Evolutionary conservation across 2,888 invertebrate species (phyloP).

Genomic region (Subacronicta megacephala): DNA sequence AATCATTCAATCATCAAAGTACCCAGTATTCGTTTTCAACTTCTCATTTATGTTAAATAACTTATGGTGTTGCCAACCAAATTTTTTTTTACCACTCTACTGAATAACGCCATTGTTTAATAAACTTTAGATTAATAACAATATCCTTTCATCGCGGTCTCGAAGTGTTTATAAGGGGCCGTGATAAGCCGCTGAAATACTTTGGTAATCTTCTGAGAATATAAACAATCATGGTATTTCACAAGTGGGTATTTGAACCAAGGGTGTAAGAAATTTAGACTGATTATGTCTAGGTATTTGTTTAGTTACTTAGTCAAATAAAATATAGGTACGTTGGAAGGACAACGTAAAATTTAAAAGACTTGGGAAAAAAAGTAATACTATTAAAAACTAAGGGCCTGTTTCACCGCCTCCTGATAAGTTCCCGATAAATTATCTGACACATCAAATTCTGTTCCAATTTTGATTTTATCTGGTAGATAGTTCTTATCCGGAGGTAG

Average conservation of each 20-base stretch:
- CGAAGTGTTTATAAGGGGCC: conserved; percentile 16
- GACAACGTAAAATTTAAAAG: too few species aligned
- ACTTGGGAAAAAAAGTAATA: too few species aligned
- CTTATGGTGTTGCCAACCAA: not conserved
- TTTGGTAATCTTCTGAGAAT: conserved; percentile 15
- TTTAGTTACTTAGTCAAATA: too few species aligned
- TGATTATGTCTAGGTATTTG: too few species aligned
- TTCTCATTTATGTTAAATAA: not conserved
- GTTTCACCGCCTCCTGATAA: too few species aligned
- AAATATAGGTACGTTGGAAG: too few species aligned
- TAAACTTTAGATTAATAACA: not conserved
- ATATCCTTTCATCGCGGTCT: not conserved
- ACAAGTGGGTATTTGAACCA: not conserved
- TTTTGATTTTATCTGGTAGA: too few species aligned
- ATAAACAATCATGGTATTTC: conserved; percentile 23
- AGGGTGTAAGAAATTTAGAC: not conserved
- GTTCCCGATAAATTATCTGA: too few species aligned
- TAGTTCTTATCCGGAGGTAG: too few species aligned
- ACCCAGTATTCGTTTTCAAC: not conserved
- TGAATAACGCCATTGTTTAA: not conserved
- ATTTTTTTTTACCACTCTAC: not conserved
- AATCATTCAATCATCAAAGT: too few species aligned
- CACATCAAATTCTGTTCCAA: too few species aligned
- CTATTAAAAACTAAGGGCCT: too few species aligned
- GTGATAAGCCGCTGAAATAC: conserved; percentile 3